Conservation (phyloP, 2,113 vertebrate genomes). For the Irena cyanogastra region DNA sequence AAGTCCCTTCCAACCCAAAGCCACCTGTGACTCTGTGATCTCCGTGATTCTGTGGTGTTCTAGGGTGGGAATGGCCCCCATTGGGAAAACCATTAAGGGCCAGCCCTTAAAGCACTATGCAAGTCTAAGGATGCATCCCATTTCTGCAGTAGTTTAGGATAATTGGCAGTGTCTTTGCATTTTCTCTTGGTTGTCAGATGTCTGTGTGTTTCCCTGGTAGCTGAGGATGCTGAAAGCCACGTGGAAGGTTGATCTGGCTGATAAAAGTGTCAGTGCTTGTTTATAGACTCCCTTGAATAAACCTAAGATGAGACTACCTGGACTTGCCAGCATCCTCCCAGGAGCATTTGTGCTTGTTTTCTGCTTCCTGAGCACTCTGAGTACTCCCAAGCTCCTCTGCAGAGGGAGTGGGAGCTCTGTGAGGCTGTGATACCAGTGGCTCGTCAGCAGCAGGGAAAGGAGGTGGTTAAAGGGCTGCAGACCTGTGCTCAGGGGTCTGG, state of each 20-base stretch:
- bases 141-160: not conserved
- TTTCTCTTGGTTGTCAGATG: not conserved
- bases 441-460: not conserved
- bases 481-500: not conserved
- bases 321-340: not conserved
- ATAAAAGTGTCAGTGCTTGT: not conserved
- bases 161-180: not conserved
- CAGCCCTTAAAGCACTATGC: not conserved
- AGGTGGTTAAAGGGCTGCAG: not conserved
- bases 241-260: fast-evolving
- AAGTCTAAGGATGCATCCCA: not conserved
- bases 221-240: not conserved
- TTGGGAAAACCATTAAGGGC: not conserved
- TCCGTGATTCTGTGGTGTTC: not conserved
- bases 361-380: not conserved
- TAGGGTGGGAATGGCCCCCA: not conserved
- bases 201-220: not conserved
- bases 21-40: not conserved
- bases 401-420: not conserved
- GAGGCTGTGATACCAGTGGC: not conserved
- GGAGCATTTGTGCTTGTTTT: not conserved
- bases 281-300: not conserved
- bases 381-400: not conserved
- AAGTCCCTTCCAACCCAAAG: not conserved
- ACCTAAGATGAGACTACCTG: not conserved